These are phyloP conservation scores for Drosophila arawakana DNA, from an alignment of 1,140 invertebrate genomes.

Conservation along the genomic window DNA sequence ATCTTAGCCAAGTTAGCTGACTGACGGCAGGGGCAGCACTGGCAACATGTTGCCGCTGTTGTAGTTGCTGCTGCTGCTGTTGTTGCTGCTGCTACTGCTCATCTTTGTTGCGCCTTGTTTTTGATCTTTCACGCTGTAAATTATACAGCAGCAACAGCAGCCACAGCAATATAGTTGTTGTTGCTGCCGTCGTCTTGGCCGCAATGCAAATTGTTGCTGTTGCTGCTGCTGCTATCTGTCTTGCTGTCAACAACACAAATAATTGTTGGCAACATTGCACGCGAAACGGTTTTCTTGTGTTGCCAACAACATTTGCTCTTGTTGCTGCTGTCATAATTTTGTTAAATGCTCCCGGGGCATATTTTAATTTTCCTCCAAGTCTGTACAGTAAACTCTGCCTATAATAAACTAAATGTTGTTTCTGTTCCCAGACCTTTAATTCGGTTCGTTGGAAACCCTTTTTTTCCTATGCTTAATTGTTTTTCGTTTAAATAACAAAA, in stretches of 20 bases:
- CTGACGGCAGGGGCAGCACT: constrained; percentile 28
- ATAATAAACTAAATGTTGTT: constrained; percentile 9
- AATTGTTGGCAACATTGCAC: constrained; percentile 76
- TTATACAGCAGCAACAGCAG: constrained; percentile 43
- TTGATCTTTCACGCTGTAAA: constrained; percentile 66
- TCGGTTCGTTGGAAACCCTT: constrained; percentile 51
- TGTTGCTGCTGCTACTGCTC: constrained; percentile 31
- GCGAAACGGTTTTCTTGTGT: constrained; percentile 51
- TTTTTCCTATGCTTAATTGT: constrained; percentile 21
- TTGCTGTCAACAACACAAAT: constrained; percentile 74
- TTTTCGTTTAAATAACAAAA: neutral
- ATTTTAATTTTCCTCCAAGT: constrained; percentile 31
- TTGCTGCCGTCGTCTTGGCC: constrained; percentile 11
- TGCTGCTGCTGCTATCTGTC: constrained; percentile 54
- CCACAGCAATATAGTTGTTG: constrained; percentile 20
- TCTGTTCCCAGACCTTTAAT: constrained; percentile 34
- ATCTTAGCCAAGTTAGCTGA: constrained; percentile 33
- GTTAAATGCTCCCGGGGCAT: constrained; percentile 18
- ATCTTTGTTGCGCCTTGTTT: constrained; percentile 53
- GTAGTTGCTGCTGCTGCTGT: constrained; percentile 20
- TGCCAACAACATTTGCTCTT: constrained; percentile 46
- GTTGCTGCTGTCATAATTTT: constrained; percentile 21
- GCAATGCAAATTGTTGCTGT: constrained; percentile 62
- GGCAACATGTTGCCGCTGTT: constrained; percentile 60
- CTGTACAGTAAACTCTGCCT: constrained; percentile 35